Evolutionary conservation across 2,797 vertebrate genomes (phyloP), one percentile per base, ranked within the genome.

Genomic region (Eleutherodactylus coqui): DNA sequence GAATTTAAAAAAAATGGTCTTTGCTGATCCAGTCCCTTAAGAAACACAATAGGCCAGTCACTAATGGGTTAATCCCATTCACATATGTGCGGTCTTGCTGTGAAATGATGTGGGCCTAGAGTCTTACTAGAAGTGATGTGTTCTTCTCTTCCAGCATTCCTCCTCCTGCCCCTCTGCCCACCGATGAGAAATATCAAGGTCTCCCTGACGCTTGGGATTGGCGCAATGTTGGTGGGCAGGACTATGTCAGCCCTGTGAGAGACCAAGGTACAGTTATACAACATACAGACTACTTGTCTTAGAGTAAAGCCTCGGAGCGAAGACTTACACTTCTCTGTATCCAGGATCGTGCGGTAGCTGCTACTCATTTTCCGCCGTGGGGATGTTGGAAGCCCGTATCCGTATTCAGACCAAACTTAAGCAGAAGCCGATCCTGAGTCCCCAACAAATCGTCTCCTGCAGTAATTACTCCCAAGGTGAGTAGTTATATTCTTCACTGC

Each of bases 391-490:
- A 91, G 91, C 98, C 80, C 95, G 98, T 58, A 90, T 99, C 88
- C 94, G 97, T 60, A 93, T 99, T 88, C 93, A 94, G 84, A 98
- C 96, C 75, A 98, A 97, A 91, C 98, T 97, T 91, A 95, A 93
- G 0, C 94, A 97, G 85, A 90, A 90, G 1, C 96, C 98, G 0
- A 70, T 94, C 75, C 90, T 99, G 86, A 99, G 97, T 91, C 96
- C 98, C 0, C 98, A 99, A 88, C 96, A 98, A 80, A 93, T 98
- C 17, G 96, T 99, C 58, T 99, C 98, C 89, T 99, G 98, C 85
- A 98, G 98, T 8, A 88, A 95, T 34, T 99, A 99, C 85, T 96
- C 98, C 82, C 98, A 99, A 95, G 98, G 98, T 99, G 94, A 83
- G 16, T 10, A 13, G 1, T 4, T n/a, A n/a, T 11, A 9, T 24